These are phyloP conservation scores for Tethya wilhelma DNA, from an alignment of 37 sponge, comb jelly and placozoan genomes.

Conservation along the genomic window DNA sequence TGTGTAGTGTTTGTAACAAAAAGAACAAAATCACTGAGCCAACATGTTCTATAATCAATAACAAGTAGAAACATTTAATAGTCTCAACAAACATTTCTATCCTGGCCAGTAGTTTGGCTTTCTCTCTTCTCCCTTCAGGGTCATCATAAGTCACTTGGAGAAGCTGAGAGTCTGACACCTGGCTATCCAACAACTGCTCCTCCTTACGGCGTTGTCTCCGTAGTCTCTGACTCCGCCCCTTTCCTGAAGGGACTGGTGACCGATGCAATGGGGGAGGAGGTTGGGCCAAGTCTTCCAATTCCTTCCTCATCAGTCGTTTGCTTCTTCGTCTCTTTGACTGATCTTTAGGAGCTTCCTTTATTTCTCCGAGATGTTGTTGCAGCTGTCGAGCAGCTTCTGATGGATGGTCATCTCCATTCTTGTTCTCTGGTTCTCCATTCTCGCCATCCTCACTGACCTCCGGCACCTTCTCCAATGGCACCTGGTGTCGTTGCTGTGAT, in stretches of 20 bases:
- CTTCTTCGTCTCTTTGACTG: conserved; percentile 34
- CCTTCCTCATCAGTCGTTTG: conserved; percentile 15
- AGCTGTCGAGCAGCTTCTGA: conserved; percentile 32
- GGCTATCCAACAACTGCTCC: conserved; percentile 32
- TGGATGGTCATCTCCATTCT: neutral
- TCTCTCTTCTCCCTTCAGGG: conserved; percentile 64
- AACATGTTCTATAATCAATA: no score
- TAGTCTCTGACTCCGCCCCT: conserved; percentile 17
- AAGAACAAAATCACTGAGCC: no score
- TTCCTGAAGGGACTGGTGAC: neutral
- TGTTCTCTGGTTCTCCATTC: neutral
- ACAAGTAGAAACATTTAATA: no score
- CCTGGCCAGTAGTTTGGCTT: conserved; percentile 62
- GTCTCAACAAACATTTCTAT: conserved; percentile 60
- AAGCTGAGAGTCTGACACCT: conserved; percentile 57
- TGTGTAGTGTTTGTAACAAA: no score
- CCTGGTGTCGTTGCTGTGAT: no score
- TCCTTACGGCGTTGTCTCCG: neutral
- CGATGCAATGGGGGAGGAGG: conserved; percentile 7
- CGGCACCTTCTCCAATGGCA: neutral
- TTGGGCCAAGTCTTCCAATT: neutral
- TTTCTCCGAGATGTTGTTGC: conserved; percentile 58
- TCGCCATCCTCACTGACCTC: neutral
- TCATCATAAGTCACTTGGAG: conserved; percentile 80
- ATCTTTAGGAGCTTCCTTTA: conserved; percentile 40